Evolutionary conservation across 2,888 invertebrate genomes (phyloP), one percentile per base, ranked within the genome.

Genomic region (Pharmacophagus antenor): DNA sequence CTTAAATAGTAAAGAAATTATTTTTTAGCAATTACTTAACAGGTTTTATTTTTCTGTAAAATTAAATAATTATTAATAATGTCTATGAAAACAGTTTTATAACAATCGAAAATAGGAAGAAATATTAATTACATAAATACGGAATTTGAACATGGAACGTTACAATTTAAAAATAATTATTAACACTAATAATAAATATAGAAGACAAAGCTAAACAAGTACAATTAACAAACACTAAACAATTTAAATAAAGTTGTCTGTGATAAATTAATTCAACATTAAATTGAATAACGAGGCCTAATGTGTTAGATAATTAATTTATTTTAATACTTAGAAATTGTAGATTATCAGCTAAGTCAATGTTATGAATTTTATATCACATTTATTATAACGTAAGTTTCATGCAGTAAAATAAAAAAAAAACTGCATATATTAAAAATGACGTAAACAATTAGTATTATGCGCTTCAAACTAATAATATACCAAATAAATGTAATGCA

Each of bases 221-320:
- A 37, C n/a, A 37, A 15, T 27, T 27, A 37, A 37, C 37, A 37
- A 55, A 42, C 50, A 55, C 55, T 17, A 62, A 50, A 66, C 53
- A 63, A 56, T 62, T 62, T 62, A 23, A n/a, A 61, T 60, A 72
- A 74, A 79, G 79, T 77, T 82, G 73, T 78, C 85, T 86, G 85
- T 86, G 85, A 85, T 86, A 86, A 74, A 78, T 71, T 74, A 69
- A 80, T 81, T 80, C 78, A 79, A 81, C 81, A 37, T 51, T 22
- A 0, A 47, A 52, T 56, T 56, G 49, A 18, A 47, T 60, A 47
- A 25, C 27, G 48, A 17, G 23, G 51, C 25, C 42, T 56, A 60
- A 46, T 47, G 20, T 21, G 15, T 23, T 42, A 56, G 12, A 42
- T 5, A 2, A 48, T 56, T 56, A 51, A 56, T 56, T 61, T 61